Evolutionary conservation across 1,140 invertebrate species (phyloP).

Genomic region (Sycophaga agraensis): DNA sequence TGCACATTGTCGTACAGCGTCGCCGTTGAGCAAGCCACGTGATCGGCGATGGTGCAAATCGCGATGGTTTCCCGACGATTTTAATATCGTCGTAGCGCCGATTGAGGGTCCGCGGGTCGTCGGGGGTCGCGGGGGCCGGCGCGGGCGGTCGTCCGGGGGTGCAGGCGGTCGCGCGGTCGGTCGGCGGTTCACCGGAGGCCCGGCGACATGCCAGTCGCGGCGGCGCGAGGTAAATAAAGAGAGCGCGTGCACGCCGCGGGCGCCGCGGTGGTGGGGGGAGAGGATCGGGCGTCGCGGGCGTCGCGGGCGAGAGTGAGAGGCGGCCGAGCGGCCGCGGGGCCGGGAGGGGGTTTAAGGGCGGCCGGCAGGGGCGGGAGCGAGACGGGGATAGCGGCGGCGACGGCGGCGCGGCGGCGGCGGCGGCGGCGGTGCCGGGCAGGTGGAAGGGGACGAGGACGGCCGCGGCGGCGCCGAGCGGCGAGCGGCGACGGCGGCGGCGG

Average conservation of each 20-base stretch:
- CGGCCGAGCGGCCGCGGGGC: constrained; percentile 32
- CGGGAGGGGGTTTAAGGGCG: constrained; percentile 27
- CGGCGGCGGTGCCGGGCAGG: no score
- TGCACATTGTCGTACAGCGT: constrained; percentile 77
- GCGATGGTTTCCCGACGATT: constrained; percentile 50
- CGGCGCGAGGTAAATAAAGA: constrained; percentile 49
- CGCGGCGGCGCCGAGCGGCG: no score
- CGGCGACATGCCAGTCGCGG: constrained; percentile 32
- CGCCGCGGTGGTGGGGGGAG: constrained; percentile 32
- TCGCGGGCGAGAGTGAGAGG: constrained; percentile 26
- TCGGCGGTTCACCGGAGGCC: constrained; percentile 31
- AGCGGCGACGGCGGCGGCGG: no score
- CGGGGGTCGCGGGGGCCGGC: not conserved
- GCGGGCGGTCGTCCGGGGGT: constrained; percentile 28
- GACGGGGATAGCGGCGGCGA: constrained; percentile 27
- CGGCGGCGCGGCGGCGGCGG: constrained; percentile 33
- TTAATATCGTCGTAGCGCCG: constrained; percentile 31
- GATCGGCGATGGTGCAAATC: constrained; percentile 73
- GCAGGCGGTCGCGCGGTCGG: constrained; percentile 35
- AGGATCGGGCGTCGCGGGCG: no score
- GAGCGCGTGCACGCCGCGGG: constrained; percentile 42
- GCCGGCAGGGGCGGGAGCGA: constrained; percentile 33
- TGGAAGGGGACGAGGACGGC: no score
- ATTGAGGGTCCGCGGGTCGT: not conserved
- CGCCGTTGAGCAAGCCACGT: constrained; percentile 77